Conservation (phyloP, 2,797 vertebrate genomes). For the Coluber constrictor region DNA sequence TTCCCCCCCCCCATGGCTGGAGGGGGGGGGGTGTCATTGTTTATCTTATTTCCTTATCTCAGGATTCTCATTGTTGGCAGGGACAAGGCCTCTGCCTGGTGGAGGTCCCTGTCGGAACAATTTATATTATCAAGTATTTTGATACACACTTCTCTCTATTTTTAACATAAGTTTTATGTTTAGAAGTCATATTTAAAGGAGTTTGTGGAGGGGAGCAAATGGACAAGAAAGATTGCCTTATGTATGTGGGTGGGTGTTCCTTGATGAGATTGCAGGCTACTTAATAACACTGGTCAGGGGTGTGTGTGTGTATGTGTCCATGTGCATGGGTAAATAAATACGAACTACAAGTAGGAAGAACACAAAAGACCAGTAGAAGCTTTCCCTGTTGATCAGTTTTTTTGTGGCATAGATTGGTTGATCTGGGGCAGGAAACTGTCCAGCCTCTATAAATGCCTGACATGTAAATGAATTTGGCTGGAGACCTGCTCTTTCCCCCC, state of each 20-base stretch:
- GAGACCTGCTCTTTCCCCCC: constrained; percentile 41
- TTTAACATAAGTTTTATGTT: constrained; percentile 1
- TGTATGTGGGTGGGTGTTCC: constrained; percentile 4
- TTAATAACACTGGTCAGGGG: background rate
- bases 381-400: constrained; percentile 41
- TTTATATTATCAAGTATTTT: background rate
- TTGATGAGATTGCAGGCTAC: background rate
- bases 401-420: constrained; percentile 48
- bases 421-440: constrained; percentile 39
- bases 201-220: background rate
- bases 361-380: constrained; percentile 12
- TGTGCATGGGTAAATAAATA: background rate
- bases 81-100: background rate
- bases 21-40: background rate
- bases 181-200: constrained; percentile 11
- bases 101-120: background rate
- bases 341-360: constrained; percentile 17
- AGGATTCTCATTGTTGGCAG: background rate
- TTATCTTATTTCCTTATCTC: background rate
- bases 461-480: constrained; percentile 58
- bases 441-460: constrained; percentile 52
- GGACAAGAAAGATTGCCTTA: background rate
- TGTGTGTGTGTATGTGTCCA: too few relatives aligned
- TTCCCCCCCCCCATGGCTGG: background rate
- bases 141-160: background rate